Percentiles rank a stretch among this genome's conserved stretches.
These are phyloP conservation scores for Nebria ingens DNA, from an alignment of 1,140 invertebrate species.

Conservation along the genomic window DNA sequence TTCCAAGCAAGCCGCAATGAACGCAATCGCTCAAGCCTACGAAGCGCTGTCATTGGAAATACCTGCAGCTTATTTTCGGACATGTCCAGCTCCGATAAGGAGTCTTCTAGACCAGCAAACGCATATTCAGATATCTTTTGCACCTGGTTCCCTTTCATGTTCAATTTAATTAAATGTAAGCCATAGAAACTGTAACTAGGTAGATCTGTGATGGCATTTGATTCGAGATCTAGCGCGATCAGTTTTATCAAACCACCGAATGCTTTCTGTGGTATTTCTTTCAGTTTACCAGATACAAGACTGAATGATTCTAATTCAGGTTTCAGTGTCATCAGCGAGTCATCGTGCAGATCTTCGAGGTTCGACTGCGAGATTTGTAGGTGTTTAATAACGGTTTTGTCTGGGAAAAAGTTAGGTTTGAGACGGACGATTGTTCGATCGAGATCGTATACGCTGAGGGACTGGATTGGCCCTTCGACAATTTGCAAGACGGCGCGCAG, in stretches of 20 bases:
- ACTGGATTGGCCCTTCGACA: constrained; percentile 59
- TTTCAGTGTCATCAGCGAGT: constrained; percentile 59
- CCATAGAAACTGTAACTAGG: constrained; percentile 81
- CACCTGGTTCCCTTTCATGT: constrained; percentile 72
- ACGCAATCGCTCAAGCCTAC: constrained; percentile 59
- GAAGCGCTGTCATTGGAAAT: constrained; percentile 70
- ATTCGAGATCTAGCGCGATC: constrained; percentile 70
- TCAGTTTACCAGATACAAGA: constrained; percentile 68
- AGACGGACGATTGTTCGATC: constrained; percentile 63
- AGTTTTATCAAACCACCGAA: constrained; percentile 60
- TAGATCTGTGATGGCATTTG: constrained; percentile 71
- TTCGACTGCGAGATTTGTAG: constrained; percentile 75
- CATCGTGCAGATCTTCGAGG: constrained; percentile 61
- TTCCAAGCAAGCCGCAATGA: constrained; percentile 75
- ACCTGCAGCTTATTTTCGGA: constrained; percentile 73
- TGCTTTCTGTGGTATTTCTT: constrained; percentile 69
- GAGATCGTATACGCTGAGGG: constrained; percentile 76
- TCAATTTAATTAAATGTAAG: constrained; percentile 67
- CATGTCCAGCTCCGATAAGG: constrained; percentile 70
- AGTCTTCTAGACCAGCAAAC: constrained; percentile 72
- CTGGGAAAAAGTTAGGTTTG: constrained; percentile 57
- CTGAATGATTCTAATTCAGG: constrained; percentile 68
- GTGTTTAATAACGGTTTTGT: constrained; percentile 60
- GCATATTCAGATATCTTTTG: constrained; percentile 70
- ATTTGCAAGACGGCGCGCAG: constrained; percentile 38